These are phyloP conservation scores for Lissocephala sabroskyi DNA, from an alignment of 2,888 invertebrate genomes.

Conservation along the genomic window DNA sequence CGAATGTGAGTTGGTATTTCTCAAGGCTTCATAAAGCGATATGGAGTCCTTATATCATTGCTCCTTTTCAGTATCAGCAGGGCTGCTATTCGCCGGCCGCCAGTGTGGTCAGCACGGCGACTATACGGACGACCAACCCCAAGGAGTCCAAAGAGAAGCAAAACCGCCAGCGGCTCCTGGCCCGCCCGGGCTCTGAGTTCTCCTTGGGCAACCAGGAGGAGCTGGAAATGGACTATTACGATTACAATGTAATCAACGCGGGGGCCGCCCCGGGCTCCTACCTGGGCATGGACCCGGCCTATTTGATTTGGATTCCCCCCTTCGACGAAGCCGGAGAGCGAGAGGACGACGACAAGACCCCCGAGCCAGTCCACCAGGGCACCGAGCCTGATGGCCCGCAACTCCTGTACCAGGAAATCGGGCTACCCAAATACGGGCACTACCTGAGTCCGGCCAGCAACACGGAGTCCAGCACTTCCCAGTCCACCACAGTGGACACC, in stretches of 20 bases:
- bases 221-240: conserved; percentile 89
- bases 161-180: conserved; percentile 80
- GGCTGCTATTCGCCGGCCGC: conserved; percentile 82
- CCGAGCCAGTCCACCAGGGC: conserved; percentile 60
- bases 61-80: conserved; percentile 67
- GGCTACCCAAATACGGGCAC: conserved; percentile 71
- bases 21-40: no score
- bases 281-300: conserved; percentile 91
- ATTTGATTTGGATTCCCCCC: conserved; percentile 90
- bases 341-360: conserved; percentile 76
- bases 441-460: conserved; percentile 77
- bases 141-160: conserved; percentile 86
- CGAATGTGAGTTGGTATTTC: conserved; percentile 59
- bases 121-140: conserved; percentile 79
- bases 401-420: conserved; percentile 72
- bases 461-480: conserved; percentile 73
- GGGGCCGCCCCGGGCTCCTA: conserved; percentile 90
- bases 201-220: conserved; percentile 83
- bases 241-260: conserved; percentile 88
- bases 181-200: conserved; percentile 82
- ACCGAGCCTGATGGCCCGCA: conserved; percentile 68
- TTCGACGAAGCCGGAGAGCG: conserved; percentile 83
- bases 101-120: conserved; percentile 79
- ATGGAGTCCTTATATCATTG: background rate
- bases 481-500: conserved; percentile 49